phyloP scores from a whole-genome alignment of 2,888 invertebrate genomes.

The Agrilus biguttatus region DNA sequence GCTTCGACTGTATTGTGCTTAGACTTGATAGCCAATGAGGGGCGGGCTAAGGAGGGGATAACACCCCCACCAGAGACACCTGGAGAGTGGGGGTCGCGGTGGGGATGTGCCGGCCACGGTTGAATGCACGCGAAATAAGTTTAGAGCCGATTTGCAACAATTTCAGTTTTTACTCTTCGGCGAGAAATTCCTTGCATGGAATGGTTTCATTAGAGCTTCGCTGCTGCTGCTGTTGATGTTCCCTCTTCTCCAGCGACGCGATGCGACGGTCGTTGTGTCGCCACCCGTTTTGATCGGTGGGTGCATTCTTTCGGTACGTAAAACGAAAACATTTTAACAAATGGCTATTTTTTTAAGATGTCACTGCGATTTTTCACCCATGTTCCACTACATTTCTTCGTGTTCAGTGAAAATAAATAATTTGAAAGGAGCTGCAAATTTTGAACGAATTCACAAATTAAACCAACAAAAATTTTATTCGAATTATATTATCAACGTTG shows the following conservation, averaged over 20 bases:
- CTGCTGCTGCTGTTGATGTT: neutral
- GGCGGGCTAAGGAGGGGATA: conserved; percentile 32
- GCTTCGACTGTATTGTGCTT: conserved; percentile 34
- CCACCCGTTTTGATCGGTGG: too few relatives aligned
- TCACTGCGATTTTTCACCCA: too few relatives aligned
- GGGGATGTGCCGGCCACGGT: conserved; percentile 24
- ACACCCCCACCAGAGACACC: conserved; percentile 27
- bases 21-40: conserved; percentile 33
- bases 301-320: too few relatives aligned
- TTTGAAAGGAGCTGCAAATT: too few relatives aligned
- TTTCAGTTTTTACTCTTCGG: conserved; percentile 15
- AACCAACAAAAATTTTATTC: too few relatives aligned
- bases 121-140: conserved; percentile 31
- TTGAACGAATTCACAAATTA: too few relatives aligned
- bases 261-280: conserved; percentile 6
- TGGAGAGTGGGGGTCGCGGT: conserved; percentile 21
- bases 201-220: conserved; percentile 10
- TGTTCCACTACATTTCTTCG: too few relatives aligned
- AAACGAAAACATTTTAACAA: too few relatives aligned
- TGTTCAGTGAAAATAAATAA: too few relatives aligned
- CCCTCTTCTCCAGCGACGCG: conserved; percentile 2
- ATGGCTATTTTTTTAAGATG: too few relatives aligned
- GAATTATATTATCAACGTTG: too few relatives aligned
- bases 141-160: conserved; percentile 29
- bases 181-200: conserved; percentile 7